phyloP scores from a whole-genome alignment of 2,888 invertebrate genomes.

The Mythimna loreyi region DNA sequence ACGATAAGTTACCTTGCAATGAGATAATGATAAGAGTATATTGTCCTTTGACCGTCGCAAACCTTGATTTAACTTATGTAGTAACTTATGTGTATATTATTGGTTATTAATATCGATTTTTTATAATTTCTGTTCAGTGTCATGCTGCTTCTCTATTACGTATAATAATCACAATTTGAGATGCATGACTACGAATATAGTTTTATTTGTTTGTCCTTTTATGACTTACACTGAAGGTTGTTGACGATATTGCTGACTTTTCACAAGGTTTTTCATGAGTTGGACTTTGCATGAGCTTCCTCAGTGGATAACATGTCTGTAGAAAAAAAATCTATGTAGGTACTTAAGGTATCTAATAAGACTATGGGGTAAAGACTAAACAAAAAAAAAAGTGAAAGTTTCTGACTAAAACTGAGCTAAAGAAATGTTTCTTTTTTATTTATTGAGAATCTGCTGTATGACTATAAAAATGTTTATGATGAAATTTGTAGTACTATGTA shows the following conservation, averaged over 20 bases:
- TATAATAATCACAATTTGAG: not conserved
- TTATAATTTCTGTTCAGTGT: not conserved
- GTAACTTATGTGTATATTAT: not conserved
- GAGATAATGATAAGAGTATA: slow-evolving; percentile 62
- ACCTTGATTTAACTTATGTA: slow-evolving; percentile 11
- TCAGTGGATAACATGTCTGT: not conserved
- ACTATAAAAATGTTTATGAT: not conserved
- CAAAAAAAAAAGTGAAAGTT: not conserved
- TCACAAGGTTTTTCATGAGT: not conserved
- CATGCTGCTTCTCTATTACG: slow-evolving; percentile 7
- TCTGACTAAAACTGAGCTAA: not conserved
- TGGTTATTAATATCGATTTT: slow-evolving; percentile 22
- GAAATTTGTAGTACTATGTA: not conserved
- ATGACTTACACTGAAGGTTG: slow-evolving; percentile 12
- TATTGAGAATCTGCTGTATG: too few relatives aligned
- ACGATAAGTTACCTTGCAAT: slow-evolving; percentile 64
- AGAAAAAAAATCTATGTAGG: not conserved
- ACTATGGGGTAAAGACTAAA: not conserved
- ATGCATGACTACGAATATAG: not conserved
- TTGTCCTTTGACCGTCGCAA: slow-evolving; percentile 43
- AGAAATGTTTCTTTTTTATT: too few relatives aligned
- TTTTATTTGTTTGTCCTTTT: slow-evolving; percentile 29
- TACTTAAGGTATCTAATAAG: slow-evolving; percentile 10
- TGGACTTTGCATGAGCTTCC: not conserved
- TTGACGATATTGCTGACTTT: too few relatives aligned